These are phyloP conservation scores for Lates japonicus DNA, from an alignment of 2,797 vertebrate species.

Conservation along the genomic window DNA sequence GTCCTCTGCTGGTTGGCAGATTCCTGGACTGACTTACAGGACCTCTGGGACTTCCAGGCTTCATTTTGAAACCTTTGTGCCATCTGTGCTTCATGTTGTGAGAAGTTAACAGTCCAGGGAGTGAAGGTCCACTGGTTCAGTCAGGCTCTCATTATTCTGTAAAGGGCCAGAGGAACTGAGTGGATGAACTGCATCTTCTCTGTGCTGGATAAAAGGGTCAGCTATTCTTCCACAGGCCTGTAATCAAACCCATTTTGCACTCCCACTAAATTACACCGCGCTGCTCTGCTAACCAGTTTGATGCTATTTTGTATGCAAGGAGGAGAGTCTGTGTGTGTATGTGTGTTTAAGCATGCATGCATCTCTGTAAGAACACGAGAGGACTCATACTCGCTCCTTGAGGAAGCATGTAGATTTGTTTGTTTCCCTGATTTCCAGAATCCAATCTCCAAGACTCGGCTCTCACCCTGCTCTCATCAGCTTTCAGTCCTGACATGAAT, in stretches of 20 bases:
- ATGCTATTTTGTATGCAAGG: slow-evolving; percentile 41
- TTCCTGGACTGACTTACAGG: slow-evolving; percentile 54
- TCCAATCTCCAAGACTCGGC: slow-evolving; percentile 47
- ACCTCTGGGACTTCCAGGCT: slow-evolving; percentile 59
- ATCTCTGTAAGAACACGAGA: slow-evolving; percentile 15
- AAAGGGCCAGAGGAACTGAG: slow-evolving; percentile 58
- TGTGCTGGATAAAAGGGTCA: slow-evolving; percentile 62
- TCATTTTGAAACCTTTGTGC: slow-evolving; percentile 66
- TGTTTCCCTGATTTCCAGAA: slow-evolving; percentile 51
- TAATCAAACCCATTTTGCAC: slow-evolving; percentile 72
- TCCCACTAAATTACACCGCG: slow-evolving; percentile 64
- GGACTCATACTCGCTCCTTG: neutral
- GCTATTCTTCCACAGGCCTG: slow-evolving; percentile 58
- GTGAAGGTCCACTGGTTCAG: slow-evolving; percentile 63
- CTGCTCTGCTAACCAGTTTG: slow-evolving; percentile 41
- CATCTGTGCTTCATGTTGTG: slow-evolving; percentile 66
- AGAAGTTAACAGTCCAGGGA: slow-evolving; percentile 64
- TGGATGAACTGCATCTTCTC: slow-evolving; percentile 52
- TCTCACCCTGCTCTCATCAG: slow-evolving; percentile 39
- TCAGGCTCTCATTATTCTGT: slow-evolving; percentile 71
- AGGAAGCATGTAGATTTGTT: slow-evolving; percentile 45
- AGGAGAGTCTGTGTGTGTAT: neutral
- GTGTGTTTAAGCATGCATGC: slow-evolving; percentile 6
- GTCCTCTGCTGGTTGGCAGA: slow-evolving; percentile 39
- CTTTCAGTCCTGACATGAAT: slow-evolving; percentile 53